Conservation (phyloP, 2,797 vertebrate genomes). For the Kryptopterus vitreolus region DNA sequence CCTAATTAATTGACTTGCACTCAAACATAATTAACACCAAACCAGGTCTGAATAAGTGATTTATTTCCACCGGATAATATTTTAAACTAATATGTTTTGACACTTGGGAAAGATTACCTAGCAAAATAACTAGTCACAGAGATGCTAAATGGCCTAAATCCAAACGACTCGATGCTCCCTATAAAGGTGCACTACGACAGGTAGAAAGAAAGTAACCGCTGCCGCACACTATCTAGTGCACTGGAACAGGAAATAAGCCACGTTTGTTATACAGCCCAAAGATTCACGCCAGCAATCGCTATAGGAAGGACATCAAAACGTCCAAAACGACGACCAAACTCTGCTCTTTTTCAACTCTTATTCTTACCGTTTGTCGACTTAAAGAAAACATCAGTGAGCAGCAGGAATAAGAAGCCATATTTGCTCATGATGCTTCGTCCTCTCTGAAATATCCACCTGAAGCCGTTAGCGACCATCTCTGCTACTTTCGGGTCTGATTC, state of each 20-base stretch:
- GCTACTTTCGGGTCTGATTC: background rate
- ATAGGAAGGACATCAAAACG: background rate
- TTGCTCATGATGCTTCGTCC: slow-evolving; percentile 63
- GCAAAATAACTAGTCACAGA: background rate
- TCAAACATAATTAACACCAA: background rate
- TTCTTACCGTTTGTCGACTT: slow-evolving; percentile 69
- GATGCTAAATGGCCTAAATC: background rate
- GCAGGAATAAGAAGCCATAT: slow-evolving; percentile 60
- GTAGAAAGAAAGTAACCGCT: background rate
- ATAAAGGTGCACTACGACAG: background rate
- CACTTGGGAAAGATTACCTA: background rate
- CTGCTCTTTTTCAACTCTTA: background rate
- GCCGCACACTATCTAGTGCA: slow-evolving; percentile 1
- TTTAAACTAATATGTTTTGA: background rate
- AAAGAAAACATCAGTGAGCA: slow-evolving; percentile 64
- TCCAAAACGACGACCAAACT: background rate
- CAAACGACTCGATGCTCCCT: background rate
- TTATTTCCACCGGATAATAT: background rate
- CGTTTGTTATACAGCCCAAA: background rate
- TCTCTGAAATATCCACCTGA: slow-evolving; percentile 53
- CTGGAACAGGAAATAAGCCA: background rate
- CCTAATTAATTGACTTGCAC: background rate
- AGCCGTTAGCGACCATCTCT: slow-evolving; percentile 22
- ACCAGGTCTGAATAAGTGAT: background rate
- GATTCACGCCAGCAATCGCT: background rate